Evolutionary conservation across 2,113 vertebrate species (phyloP).

Genomic region (Orthonyx spaldingii): DNA sequence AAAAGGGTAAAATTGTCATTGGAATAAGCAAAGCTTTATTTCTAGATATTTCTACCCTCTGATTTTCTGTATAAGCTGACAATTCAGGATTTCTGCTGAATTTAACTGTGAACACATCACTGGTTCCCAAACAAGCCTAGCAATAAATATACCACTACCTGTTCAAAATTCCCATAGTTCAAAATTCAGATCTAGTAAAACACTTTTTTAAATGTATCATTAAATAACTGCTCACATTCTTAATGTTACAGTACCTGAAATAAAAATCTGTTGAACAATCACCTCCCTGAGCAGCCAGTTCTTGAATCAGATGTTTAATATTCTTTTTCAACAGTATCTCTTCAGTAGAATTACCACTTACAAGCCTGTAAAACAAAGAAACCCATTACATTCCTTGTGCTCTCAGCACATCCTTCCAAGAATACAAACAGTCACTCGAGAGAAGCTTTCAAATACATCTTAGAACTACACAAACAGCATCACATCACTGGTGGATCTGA

Average conservation of each 20-base stretch:
- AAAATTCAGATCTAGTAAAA: not conserved
- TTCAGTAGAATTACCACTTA: not conserved
- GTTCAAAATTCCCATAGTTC: not conserved
- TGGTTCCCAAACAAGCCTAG: not conserved
- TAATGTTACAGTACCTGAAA: constrained; percentile 73
- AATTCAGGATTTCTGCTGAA: not conserved
- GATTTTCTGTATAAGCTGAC: not conserved
- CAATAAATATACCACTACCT: not conserved
- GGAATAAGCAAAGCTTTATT: not conserved
- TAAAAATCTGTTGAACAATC: constrained; percentile 85
- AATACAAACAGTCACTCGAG: not conserved
- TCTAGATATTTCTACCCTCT: not conserved
- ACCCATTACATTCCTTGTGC: not conserved
- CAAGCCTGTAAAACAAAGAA: not conserved
- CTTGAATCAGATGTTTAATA: constrained; percentile 84
- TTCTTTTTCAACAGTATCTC: constrained; percentile 74
- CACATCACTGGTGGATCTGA: not conserved
- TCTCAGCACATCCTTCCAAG: not conserved
- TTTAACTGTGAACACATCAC: not conserved
- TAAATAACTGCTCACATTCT: not conserved
- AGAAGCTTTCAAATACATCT: not conserved
- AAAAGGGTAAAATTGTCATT: not conserved
- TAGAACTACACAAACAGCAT: not conserved
- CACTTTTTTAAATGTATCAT: not conserved
- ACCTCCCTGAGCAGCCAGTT: constrained; percentile 83